Evolutionary conservation across 1,140 invertebrate genomes (phyloP).

Genomic region (Gonioctena quinquepunctata): DNA sequence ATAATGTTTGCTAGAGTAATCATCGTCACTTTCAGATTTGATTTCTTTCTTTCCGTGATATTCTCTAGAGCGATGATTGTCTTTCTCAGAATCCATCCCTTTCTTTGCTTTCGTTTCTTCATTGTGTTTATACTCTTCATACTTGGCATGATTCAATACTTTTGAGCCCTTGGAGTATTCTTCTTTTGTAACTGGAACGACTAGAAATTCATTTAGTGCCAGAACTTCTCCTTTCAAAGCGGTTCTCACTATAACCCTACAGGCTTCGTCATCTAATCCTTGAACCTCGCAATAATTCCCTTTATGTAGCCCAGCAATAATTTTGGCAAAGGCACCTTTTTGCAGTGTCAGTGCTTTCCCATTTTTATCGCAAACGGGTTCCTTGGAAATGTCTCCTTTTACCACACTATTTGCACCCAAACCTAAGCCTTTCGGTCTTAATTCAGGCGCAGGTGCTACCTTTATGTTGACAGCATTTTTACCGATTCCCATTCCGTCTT

Average conservation of each 20-base stretch:
- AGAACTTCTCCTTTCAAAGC: conserved; percentile 70
- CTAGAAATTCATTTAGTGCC: conserved; percentile 76
- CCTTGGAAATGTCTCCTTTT: conserved; percentile 57
- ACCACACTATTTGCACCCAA: conserved; percentile 81
- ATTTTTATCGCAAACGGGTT: conserved; percentile 55
- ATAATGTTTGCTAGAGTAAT: too few relatives aligned
- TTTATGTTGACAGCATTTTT: conserved; percentile 61
- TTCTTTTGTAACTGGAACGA: conserved; percentile 74
- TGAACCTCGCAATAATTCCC: conserved; percentile 82
- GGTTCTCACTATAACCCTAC: conserved; percentile 79
- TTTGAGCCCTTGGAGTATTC: conserved; percentile 82
- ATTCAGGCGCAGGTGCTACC: conserved; percentile 55
- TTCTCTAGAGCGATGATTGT: not conserved
- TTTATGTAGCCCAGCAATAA: conserved; percentile 72
- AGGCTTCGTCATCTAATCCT: conserved; percentile 84
- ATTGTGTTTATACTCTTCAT: not conserved
- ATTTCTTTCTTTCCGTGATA: not conserved
- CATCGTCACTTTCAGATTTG: too few relatives aligned
- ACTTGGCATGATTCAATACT: conserved; percentile 70
- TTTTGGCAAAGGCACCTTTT: conserved; percentile 72
- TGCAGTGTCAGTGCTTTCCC: conserved; percentile 56
- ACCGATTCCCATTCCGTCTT: conserved; percentile 72
- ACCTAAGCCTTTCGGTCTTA: conserved; percentile 88
- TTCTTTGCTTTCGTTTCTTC: not conserved
- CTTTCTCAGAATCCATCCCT: not conserved